A percentile compares a stretch with the other conserved stretches of the same genome.
Evolutionary conservation across 2,888 invertebrate species (phyloP).

Genomic region (Ceriagrion tenellum): DNA sequence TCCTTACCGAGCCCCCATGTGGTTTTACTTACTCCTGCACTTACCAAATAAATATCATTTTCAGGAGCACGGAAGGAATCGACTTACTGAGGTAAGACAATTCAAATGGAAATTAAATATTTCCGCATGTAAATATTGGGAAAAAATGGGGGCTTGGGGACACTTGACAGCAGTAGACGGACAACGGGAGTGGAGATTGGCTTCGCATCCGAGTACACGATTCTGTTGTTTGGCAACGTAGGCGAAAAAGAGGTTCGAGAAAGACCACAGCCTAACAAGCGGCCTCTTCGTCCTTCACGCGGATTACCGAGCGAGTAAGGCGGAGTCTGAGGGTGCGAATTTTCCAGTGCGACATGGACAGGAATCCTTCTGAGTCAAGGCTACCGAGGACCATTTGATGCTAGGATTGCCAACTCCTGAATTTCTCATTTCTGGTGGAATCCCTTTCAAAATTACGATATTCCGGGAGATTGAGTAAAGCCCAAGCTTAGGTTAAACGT

Average conservation of each 20-base stretch:
- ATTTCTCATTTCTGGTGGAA: no score
- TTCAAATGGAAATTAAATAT: neutral
- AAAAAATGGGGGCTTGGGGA: neutral
- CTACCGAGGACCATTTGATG: no score
- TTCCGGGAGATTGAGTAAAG: no score
- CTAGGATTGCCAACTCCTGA: no score
- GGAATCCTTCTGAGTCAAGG: neutral
- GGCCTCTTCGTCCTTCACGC: neutral
- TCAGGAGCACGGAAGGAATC: neutral
- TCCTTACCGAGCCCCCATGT: no score
- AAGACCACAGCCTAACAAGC: neutral
- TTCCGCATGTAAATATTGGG: neutral
- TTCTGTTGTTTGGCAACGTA: neutral
- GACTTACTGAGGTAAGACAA: neutral
- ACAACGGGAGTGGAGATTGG: neutral
- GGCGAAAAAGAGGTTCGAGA: neutral
- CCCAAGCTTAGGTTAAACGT: no score
- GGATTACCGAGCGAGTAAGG: neutral
- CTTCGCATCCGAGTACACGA: neutral
- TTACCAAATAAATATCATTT: no score
- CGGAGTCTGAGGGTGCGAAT: neutral
- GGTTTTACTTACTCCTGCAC: no score
- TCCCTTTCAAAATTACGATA: no score
- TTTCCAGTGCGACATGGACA: neutral
- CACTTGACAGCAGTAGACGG: neutral